Evolutionary conservation across 2,113 vertebrate genomes (phyloP).

Genomic region (Morone saxatilis): DNA sequence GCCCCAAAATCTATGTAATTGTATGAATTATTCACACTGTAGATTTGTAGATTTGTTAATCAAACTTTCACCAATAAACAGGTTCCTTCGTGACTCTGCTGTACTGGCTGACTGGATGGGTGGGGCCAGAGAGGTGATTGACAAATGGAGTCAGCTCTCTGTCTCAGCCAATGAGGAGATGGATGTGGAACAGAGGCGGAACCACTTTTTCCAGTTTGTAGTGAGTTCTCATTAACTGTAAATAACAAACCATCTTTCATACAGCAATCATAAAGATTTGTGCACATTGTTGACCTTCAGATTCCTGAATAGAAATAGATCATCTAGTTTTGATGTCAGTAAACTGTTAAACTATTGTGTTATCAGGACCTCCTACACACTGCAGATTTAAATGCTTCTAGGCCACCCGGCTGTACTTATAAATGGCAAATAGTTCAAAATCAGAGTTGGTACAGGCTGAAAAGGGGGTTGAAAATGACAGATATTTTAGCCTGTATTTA

Average conservation of each 20-base stretch:
- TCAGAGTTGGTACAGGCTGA: neutral
- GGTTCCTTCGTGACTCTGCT: conserved; percentile 85
- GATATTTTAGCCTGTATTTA: too few relatives aligned
- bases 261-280: too few relatives aligned
- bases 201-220: conserved; percentile 83
- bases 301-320: too few relatives aligned
- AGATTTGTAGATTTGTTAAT: neutral
- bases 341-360: too few relatives aligned
- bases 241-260: neutral
- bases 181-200: conserved; percentile 77
- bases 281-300: too few relatives aligned
- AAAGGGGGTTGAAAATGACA: too few relatives aligned
- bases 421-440: too few relatives aligned
- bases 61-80: conserved; percentile 58
- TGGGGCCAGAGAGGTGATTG: conserved; percentile 83
- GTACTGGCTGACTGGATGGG: conserved; percentile 87
- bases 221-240: conserved; percentile 79
- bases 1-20: too few relatives aligned
- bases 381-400: too few relatives aligned
- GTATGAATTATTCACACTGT: neutral
- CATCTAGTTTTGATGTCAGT: too few relatives aligned
- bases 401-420: too few relatives aligned
- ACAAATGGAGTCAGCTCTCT: conserved; percentile 84
- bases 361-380: too few relatives aligned
- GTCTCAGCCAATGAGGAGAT: conserved; percentile 80